phyloP scores from a whole-genome alignment of 2,797 vertebrate species.

The Microcaecilia unicolor region DNA sequence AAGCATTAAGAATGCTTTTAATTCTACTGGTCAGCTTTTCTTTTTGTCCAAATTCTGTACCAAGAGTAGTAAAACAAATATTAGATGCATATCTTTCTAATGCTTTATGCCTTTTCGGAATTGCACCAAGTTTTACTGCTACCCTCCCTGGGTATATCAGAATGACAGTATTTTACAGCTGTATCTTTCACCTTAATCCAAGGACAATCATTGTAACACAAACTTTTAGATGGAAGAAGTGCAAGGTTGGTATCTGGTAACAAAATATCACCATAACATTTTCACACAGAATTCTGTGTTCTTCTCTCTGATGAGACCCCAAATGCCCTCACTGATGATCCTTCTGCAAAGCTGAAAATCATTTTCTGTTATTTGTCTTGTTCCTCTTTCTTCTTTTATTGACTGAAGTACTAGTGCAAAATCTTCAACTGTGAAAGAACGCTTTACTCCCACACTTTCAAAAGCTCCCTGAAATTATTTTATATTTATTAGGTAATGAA shows the following conservation, averaged over 20 bases:
- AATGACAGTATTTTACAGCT: conserved; percentile 91
- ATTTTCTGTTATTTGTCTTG: conserved; percentile 74
- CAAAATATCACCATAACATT: conserved; percentile 81
- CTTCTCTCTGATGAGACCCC: conserved; percentile 94
- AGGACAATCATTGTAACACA: conserved; percentile 97
- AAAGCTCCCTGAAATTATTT: conserved; percentile 95
- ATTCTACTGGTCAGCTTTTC: conserved; percentile 96
- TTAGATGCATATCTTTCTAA: conserved; percentile 96
- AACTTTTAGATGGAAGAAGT: conserved; percentile 80
- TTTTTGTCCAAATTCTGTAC: conserved; percentile 97
- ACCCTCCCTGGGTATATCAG: conserved; percentile 97
- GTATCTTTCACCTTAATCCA: conserved; percentile 98
- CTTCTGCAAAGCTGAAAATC: conserved; percentile 90
- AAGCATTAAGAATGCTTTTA: conserved; percentile 98
- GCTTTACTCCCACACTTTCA: conserved; percentile 84
- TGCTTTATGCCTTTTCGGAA: conserved; percentile 97
- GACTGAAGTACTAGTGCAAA: conserved; percentile 83
- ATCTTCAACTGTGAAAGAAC: conserved; percentile 78
- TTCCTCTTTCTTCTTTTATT: conserved; percentile 74
- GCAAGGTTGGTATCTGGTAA: conserved; percentile 79
- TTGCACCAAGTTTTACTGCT: conserved; percentile 91
- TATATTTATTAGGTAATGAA: conserved; percentile 95
- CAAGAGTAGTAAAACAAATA: conserved; percentile 85
- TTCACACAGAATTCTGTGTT: conserved; percentile 89
- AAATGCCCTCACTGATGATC: conserved; percentile 96